Base-by-base conservation (phyloP, 2,888 invertebrate species). In the Drosophila rellima region DNA sequence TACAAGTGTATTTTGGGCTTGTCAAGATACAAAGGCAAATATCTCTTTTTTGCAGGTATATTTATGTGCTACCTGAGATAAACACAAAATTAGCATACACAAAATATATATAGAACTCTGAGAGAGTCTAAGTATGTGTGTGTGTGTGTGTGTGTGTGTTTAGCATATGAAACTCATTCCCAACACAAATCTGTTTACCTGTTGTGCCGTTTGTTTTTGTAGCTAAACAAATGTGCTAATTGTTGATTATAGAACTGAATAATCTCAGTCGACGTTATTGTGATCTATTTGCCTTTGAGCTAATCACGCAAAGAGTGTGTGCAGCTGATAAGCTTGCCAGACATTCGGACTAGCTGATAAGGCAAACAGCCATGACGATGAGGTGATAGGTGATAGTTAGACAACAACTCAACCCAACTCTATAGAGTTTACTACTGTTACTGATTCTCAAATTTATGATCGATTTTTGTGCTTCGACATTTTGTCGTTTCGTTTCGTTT, bases 171-270 rank as follows among this genome's bases (percentile, higher is more conserved):
- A 42, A 18, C 17, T 11, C 23, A 29, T 31, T 29, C 26, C 4
- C 15, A 52, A 26, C 37, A 17, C 35, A 35, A 50, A 11, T 42
- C 39, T 44, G 45, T 39, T 59, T 65, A 51, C 56, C 71, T 51
- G 35, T 39, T 65, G 50, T 44, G 39, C 31, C 15, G n/a, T 29
- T n/a, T 50, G 20, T 48, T 44, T 42, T 26, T 13, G 40, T 42
- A 20, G 63, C 76, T 75, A 75, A 75, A 79, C 75, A 75, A 75
- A 54, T 74, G 79, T 56, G 76, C 55, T 79, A 70, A 80, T 75
- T 48, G 59, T 55, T 65, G 47, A 65, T 64, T 74, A 37, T 42
- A 56, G 39, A 11, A 23, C 55, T 33, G 33, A 44, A 42, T n/a
- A 55, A 42, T 40, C 52, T 42, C 15, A 33, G 40, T 35, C 18